Base-by-base conservation (phyloP, 2,888 invertebrate genomes). In the Heliconius ethilla region DNA sequence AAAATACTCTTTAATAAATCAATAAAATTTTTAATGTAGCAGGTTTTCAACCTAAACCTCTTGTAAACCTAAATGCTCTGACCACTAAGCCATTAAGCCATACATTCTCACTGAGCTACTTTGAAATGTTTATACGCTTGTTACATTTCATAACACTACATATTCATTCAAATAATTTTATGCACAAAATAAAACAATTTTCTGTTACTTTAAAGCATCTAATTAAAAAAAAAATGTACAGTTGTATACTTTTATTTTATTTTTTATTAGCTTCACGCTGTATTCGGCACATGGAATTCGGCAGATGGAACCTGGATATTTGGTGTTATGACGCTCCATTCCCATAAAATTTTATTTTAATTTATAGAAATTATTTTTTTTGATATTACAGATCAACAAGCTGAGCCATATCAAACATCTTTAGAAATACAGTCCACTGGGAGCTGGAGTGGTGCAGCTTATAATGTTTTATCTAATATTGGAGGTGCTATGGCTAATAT, bases 401-500 rank as follows among this genome's bases (percentile, higher is more conserved):
- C 88, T 82, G 90, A 90, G 74, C 85, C 85, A 63, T 83, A 89
- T 55, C 87, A 90, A 78, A 87, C 92, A 73, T 90, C 94, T 62
- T 83, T 93, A 82, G 88, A 91, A 84, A 83, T 87, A 62, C 88
- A 91, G 78, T 85, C 90, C 72, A 75, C 86, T 15, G 86, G 82
- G 75, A 87, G 90, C 63, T 94, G 94, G 94, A 87, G 90, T 78
- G 88, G 86, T 83, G 83, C 90, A 82, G 92, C 94, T 75, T 92
- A 90, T 80, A 92, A 89, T 85, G 85, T 90, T 59, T 83, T 94
- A 62, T 90, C 90, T 86, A 91, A 91, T 80, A 82, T 93, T 18
- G 89, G 91, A 75, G 92, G 90, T 75, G 89, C 90, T 81, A 88
- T 94, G 63, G 83, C 90, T 33, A 92, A 90, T 80, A 90, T 92